Percentiles rank a stretch among this genome's conserved stretches.
phyloP scores from a whole-genome alignment of 2,113 vertebrate genomes.

The Channa maculata region DNA sequence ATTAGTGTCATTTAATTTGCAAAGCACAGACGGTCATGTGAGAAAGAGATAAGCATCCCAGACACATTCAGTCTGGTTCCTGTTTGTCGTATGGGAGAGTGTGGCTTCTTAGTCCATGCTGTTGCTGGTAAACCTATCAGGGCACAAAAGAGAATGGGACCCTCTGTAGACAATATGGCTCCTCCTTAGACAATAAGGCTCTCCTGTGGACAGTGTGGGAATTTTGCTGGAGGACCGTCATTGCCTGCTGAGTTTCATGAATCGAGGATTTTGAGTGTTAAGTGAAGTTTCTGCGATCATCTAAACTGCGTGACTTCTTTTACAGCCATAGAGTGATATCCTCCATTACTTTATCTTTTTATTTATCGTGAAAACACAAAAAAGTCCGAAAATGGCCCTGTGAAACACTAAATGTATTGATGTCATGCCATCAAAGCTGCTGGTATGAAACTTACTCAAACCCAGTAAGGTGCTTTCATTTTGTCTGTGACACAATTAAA shows the following conservation, averaged over 20 bases:
- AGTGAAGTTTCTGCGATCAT: neutral
- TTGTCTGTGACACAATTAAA: slow-evolving; percentile 58
- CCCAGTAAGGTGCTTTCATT: slow-evolving; percentile 16
- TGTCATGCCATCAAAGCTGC: slow-evolving; percentile 7
- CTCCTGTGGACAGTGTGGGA: slow-evolving; percentile 27
- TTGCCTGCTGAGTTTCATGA: slow-evolving; percentile 44
- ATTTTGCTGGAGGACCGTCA: slow-evolving; percentile 2
- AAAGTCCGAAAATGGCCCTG: neutral
- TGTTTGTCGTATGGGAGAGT: slow-evolving; percentile 70
- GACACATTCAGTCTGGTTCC: slow-evolving; percentile 72
- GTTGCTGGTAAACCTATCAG: slow-evolving; percentile 75
- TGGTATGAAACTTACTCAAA: slow-evolving; percentile 29
- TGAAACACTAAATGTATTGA: neutral
- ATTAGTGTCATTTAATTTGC: slow-evolving; percentile 34
- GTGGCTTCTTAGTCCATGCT: slow-evolving; percentile 53
- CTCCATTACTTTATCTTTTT: neutral
- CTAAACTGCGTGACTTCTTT: neutral
- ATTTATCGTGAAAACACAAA: neutral
- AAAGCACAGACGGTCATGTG: slow-evolving; percentile 39
- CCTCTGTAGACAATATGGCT: slow-evolving; percentile 70
- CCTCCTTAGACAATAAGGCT: slow-evolving; percentile 69
- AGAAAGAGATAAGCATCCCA: slow-evolving; percentile 67
- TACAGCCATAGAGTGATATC: too few relatives aligned
- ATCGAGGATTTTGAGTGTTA: neutral
- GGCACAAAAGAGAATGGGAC: slow-evolving; percentile 60